Evolutionary conservation across 2,113 vertebrate genomes (phyloP), one percentile per base, ranked within the genome.

Genomic region (Indri indri): DNA sequence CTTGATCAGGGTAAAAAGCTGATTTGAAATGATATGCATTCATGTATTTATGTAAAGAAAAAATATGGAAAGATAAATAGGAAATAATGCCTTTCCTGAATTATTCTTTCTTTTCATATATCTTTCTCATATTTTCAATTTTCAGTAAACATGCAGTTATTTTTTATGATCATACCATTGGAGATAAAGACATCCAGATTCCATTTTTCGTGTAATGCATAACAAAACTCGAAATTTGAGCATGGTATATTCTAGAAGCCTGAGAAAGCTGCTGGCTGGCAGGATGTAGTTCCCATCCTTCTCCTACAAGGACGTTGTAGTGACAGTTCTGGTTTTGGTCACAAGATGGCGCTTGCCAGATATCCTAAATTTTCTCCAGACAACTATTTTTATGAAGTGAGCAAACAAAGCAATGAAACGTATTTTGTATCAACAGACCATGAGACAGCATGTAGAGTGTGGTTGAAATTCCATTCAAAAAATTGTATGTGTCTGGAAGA

Each of bases 191-290:
- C 3, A 90, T 61, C 88, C 80, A 30, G 34, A 83, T 76, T 73
- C 42, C 5, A 25, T n/a, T 86, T 94, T 96, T 87, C 88, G 25
- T 81, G 23, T 81, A 88, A 77, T 88, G 27, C n/a, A 88, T 88
- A 93, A 89, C 12, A 95, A 88, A 97, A 66, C 74, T 94, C 50
- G 77, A 86, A 94, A 82, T 95, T 94, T 96, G 52, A 88, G 52
- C 37, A 87, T 77, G 52, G 80, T 95, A 42, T 95, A 85, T 97
- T 96, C 92, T 96, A 95, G 88, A 98, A 98, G 88, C 85, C 90
- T 92, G 84, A 94, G 88, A 97, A 97, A 96, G 59, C 80, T 97
- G 52, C 74, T 81, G 70, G 50, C 74, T 96, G 80, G 63, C 68
- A 76, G 23, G 59, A 90, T 95, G 13, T 91, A 89, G 63, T 94